These are phyloP conservation scores for Loxodonta africana DNA, from an alignment of 2,113 vertebrate species.

Conservation along the genomic window DNA sequence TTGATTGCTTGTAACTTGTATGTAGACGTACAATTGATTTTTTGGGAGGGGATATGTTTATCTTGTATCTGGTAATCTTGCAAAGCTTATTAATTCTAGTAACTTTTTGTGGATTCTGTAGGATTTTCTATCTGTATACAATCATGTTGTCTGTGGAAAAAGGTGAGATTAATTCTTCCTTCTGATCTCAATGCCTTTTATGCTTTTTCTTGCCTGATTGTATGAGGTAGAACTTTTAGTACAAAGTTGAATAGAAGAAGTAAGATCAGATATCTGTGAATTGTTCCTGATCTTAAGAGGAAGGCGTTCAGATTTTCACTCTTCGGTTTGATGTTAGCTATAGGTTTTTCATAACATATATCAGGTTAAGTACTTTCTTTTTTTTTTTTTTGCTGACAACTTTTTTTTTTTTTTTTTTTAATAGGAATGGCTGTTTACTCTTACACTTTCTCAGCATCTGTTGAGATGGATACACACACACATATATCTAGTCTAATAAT, in stretches of 20 bases:
- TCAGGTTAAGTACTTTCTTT: background rate
- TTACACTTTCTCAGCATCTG: no score
- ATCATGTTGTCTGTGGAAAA: background rate
- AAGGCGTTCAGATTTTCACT: background rate
- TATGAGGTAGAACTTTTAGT: background rate
- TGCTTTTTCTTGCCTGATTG: background rate
- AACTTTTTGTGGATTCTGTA: background rate
- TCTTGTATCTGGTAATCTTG: no score
- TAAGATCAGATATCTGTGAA: background rate
- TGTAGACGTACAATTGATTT: background rate
- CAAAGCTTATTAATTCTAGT: background rate
- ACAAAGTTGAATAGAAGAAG: background rate
- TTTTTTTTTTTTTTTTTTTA: background rate
- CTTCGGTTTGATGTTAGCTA: background rate
- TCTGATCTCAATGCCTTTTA: background rate
- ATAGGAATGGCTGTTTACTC: background rate
- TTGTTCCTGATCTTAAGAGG: background rate
- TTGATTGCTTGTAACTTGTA: background rate
- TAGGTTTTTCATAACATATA: background rate
- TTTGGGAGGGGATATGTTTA: background rate
- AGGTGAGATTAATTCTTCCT: background rate
- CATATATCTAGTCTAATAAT: background rate
- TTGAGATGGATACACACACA: no score
- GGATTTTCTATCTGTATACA: background rate
- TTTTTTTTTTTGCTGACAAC: background rate